phyloP scores from a whole-genome alignment of 2,113 vertebrate genomes.

The Azemiops feae region DNA sequence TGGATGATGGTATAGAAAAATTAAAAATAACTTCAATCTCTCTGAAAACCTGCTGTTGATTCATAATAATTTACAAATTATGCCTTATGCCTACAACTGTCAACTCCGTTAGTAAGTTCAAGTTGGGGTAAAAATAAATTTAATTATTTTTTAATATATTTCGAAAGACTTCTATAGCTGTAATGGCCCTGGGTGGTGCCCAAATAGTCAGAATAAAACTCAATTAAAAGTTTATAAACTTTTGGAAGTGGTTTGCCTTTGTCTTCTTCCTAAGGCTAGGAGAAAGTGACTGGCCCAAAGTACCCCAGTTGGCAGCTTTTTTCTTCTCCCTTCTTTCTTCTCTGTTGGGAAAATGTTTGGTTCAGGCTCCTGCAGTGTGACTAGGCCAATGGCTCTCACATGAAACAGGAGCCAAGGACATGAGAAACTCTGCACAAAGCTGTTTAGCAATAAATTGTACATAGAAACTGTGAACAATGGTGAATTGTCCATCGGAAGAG shows the following conservation, averaged over 20 bases:
- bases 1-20: not conserved
- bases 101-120: constrained; percentile 12
- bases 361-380: too few relatives aligned
- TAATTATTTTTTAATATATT: not conserved
- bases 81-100: not conserved
- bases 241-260: not conserved
- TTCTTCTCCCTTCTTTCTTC: too few relatives aligned
- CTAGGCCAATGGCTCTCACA: too few relatives aligned
- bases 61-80: not conserved
- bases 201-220: not conserved
- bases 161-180: not conserved
- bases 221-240: not conserved
- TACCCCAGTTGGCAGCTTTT: not conserved
- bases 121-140: constrained; percentile 36
- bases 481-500: too few relatives aligned
- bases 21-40: not conserved
- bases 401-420: too few relatives aligned
- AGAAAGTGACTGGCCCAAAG: not conserved
- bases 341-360: too few relatives aligned
- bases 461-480: too few relatives aligned
- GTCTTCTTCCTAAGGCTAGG: not conserved
- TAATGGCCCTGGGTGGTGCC: not conserved
- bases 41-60: not conserved
- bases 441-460: too few relatives aligned
- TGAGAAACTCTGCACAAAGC: too few relatives aligned